Conservation (phyloP, 2,797 vertebrate species). For the Chelidonichthys spinosus region DNA sequence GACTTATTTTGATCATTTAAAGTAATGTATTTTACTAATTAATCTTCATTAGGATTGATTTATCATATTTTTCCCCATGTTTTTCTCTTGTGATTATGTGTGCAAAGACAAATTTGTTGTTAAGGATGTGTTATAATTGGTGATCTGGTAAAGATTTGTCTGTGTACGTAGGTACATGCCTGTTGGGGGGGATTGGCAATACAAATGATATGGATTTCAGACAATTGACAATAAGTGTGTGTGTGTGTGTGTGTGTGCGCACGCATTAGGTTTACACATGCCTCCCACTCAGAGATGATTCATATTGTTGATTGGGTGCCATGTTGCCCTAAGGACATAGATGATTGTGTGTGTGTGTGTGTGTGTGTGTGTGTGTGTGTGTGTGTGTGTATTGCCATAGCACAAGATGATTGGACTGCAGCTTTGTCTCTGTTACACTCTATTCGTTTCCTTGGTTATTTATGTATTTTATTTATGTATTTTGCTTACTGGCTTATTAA, state of each 20-base stretch:
- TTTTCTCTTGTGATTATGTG: neutral
- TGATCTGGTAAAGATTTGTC: constrained; percentile 21
- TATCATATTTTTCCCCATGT: neutral
- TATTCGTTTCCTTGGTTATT: constrained; percentile 14
- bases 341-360: constrained; percentile 34
- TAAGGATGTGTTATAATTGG: constrained; percentile 2
- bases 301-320: constrained; percentile 55
- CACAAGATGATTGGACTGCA: constrained; percentile 18
- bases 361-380: constrained; percentile 23
- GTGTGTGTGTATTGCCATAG: constrained; percentile 11
- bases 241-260: constrained; percentile 8
- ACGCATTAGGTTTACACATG: constrained; percentile 12
- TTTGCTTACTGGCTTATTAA: neutral
- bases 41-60: neutral
- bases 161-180: constrained; percentile 5
- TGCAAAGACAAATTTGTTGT: neutral
- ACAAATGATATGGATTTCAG: constrained; percentile 38
- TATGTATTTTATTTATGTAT: neutral
- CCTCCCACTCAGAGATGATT: constrained; percentile 43
- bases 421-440: constrained; percentile 14
- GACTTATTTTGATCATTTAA: neutral
- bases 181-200: constrained; percentile 27
- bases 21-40: neutral
- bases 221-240: constrained; percentile 23
- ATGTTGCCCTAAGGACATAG: constrained; percentile 56